Evolutionary conservation across 30 jellyfish, hydroid and myxozoan genomes (phyloP).

Genomic region (Turritopsis rubra): DNA sequence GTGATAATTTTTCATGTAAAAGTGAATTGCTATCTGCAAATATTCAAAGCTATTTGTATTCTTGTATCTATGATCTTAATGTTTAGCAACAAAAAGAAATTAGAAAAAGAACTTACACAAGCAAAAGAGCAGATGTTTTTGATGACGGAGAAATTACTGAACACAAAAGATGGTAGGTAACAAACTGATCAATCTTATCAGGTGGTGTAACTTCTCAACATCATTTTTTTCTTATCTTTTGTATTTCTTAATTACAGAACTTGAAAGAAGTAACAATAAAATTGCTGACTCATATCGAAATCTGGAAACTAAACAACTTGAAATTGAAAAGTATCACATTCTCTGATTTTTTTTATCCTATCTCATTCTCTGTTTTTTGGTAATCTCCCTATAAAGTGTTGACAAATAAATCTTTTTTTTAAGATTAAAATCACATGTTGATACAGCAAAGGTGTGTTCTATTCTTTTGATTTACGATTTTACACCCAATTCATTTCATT

Average conservation of each 20-base stretch:
- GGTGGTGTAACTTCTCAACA: neutral
- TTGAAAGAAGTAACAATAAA: slow-evolving; percentile 46
- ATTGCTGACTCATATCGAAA: slow-evolving; percentile 41
- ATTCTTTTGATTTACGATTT: neutral
- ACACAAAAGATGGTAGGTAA: slow-evolving; percentile 40
- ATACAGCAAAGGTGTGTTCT: slow-evolving; percentile 40
- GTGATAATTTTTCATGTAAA: neutral
- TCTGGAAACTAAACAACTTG: slow-evolving; percentile 65
- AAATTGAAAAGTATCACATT: slow-evolving; percentile 71
- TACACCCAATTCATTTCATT: neutral
- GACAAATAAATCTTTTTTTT: too few species aligned
- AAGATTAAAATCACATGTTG: slow-evolving; percentile 59
- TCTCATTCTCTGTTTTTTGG: too few species aligned
- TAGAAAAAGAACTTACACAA: slow-evolving; percentile 61
- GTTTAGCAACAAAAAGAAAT: slow-evolving; percentile 58
- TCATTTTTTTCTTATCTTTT: neutral
- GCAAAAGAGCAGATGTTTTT: slow-evolving; percentile 67
- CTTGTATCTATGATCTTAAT: neutral
- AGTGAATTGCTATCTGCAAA: neutral
- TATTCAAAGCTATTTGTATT: neutral
- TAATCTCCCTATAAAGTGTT: too few species aligned
- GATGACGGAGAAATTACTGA: slow-evolving; percentile 48
- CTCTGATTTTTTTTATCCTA: too few species aligned
- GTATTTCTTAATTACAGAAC: slow-evolving; percentile 30
- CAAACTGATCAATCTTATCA: neutral